These are phyloP conservation scores for Harpegnathos saltator DNA, from an alignment of 1,140 invertebrate genomes.

Conservation along the genomic window DNA sequence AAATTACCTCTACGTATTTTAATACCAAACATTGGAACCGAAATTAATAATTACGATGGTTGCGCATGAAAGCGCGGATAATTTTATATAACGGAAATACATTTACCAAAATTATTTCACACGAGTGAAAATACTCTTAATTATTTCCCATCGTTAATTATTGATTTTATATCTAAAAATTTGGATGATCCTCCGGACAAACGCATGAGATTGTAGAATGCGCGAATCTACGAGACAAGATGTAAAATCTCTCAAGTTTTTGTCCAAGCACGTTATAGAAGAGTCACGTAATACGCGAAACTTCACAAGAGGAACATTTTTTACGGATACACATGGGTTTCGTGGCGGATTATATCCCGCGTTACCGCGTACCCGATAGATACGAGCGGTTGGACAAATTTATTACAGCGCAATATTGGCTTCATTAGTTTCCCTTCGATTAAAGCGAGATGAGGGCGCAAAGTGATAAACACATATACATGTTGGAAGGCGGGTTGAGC, in stretches of 20 bases:
- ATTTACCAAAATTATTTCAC: not conserved
- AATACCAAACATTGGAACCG: not conserved
- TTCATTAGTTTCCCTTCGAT: conserved; percentile 75
- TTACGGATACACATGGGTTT: conserved; percentile 37
- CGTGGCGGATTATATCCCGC: conserved; percentile 4
- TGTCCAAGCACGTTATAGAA: not conserved
- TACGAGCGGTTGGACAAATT: conserved; percentile 61
- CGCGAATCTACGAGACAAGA: conserved; percentile 6
- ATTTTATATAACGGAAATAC: not conserved
- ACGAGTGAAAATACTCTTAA: not conserved
- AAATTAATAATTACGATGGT: not conserved
- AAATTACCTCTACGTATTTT: conserved; percentile 19
- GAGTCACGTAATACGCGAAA: conserved; percentile 14
- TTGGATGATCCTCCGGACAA: not conserved
- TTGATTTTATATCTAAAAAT: conserved; percentile 1
- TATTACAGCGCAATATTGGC: conserved; percentile 68
- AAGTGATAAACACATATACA: conserved; percentile 59
- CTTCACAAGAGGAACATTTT: conserved; percentile 41
- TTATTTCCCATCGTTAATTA: not conserved
- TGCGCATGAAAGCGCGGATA: not conserved
- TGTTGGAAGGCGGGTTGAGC: conserved; percentile 59
- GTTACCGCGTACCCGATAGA: conserved; percentile 40
- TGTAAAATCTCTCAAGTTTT: conserved; percentile 23
- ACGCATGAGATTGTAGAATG: not conserved
- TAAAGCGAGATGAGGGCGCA: conserved; percentile 63